These are phyloP conservation scores for Phyllotreta striolata DNA, from an alignment of 2,888 invertebrate genomes.

Conservation along the genomic window DNA sequence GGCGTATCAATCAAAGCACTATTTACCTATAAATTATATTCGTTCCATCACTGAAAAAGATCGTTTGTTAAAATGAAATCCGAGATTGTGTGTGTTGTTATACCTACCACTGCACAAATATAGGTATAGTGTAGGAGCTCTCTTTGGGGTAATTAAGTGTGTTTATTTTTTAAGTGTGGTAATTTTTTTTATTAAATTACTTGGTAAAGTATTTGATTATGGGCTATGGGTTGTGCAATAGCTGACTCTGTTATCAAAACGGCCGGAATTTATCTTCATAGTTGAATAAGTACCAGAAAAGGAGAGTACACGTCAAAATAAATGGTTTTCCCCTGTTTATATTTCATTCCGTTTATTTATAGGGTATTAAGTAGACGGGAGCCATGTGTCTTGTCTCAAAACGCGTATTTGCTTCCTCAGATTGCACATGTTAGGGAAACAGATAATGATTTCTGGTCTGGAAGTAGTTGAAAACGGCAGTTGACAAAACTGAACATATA, in stretches of 20 bases:
- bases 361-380: constrained; percentile 36
- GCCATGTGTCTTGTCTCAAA: constrained; percentile 36
- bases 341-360: constrained; percentile 37
- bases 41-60: too few species aligned
- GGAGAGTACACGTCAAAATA: constrained; percentile 32
- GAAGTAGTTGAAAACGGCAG: constrained; percentile 31
- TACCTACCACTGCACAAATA: too few species aligned
- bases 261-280: constrained; percentile 17
- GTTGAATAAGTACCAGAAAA: constrained; percentile 29
- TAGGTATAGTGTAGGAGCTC: too few species aligned
- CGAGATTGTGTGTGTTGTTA: too few species aligned
- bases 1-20: too few species aligned
- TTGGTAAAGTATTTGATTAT: too few species aligned
- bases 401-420: constrained; percentile 30
- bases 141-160: too few species aligned
- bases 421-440: constrained; percentile 30
- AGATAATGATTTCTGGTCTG: constrained; percentile 32
- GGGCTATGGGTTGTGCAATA: too few species aligned
- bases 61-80: too few species aligned
- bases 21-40: too few species aligned
- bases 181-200: too few species aligned
- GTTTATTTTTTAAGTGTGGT: too few species aligned
- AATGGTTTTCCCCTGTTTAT: constrained; percentile 35
- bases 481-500: constrained; percentile 30
- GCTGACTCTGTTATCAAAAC: constrained; percentile 22